Evolutionary conservation across 2,113 vertebrate species (phyloP), one percentile per base, ranked within the genome.

Genomic region (Pachypanchax playfairii): DNA sequence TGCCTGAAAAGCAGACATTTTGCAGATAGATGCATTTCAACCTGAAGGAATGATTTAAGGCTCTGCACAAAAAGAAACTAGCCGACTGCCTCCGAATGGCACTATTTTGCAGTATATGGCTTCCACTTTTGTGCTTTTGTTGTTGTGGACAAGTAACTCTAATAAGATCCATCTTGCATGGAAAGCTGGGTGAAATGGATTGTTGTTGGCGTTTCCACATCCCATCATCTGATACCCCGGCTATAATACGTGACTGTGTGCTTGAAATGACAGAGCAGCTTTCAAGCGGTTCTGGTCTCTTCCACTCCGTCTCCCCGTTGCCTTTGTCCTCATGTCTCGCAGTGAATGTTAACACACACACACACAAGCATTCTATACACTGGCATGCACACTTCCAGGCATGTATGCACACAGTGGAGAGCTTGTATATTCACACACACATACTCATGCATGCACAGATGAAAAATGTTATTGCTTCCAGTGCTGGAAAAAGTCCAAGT

Each of bases 381-480:
- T 47, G 52, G 20, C 35, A 35, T 33, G 69, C 67, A 69, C 57
- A 75, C 52, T 65, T 25, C 53, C 57, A 73, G 56, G 28, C 78
- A 65, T 53, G 46, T 79, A 68, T 59, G 59, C 62, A 68, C 70
- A 73, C 80, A 77, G 57, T 64, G 72, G 46, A 71, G 55, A 53
- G 61, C 54, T 60, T 80, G 64, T 69, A 67, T 28, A 52, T 4
- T 53, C 80, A 71, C 80, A 73, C 73, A 73, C 58, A 54, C 71
- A 80, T 13, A 63, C 74, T 41, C 56, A 75, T 68, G 38, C 63
- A 85, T 70, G 67, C 78, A 73, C 80, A 75, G 75, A 85, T 80
- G 84, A 85, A 81, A 79, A 85, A 84, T 85, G 81, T 87, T 89
- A 82, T 84, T 87, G 82, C 90, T 91, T 82, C 83, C 77, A 78